Conservation (phyloP, 2,888 invertebrate species). For the Acronicta aceris region DNA sequence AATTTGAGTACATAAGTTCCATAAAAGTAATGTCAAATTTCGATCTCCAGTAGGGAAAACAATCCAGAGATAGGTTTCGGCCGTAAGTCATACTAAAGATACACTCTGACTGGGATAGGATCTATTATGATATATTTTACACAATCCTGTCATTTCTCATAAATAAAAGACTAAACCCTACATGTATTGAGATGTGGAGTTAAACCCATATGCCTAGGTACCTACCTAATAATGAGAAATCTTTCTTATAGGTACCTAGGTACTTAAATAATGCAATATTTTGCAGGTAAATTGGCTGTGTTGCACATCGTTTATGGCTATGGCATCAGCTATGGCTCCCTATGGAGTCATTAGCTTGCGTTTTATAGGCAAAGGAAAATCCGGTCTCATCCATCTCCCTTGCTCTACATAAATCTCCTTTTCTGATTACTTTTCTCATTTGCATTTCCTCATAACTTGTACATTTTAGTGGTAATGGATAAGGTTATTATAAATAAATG, state of each 20-base stretch:
- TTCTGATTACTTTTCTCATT: slow-evolving; percentile 13
- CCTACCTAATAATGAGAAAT: too few species aligned
- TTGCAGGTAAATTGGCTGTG: slow-evolving; percentile 12
- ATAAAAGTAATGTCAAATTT: too few species aligned
- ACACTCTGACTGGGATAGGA: too few species aligned
- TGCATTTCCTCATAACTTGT: background rate
- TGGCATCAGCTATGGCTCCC: slow-evolving; percentile 25
- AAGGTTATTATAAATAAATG: too few species aligned
- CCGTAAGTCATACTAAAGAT: too few species aligned
- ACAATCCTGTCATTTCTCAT: too few species aligned
- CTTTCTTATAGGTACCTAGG: background rate
- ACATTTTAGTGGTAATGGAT: slow-evolving; percentile 2
- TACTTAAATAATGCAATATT: background rate
- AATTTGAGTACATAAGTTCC: too few species aligned
- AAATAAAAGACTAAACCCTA: too few species aligned
- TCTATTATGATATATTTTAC: too few species aligned
- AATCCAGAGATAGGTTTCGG: too few species aligned
- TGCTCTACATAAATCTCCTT: slow-evolving; percentile 13
- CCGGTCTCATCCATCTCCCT: slow-evolving; percentile 31
- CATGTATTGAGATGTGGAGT: background rate
- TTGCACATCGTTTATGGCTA: slow-evolving; percentile 20
- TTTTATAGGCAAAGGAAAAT: slow-evolving; percentile 42
- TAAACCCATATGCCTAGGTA: background rate
- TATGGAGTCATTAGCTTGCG: slow-evolving; percentile 32
- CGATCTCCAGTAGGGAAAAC: too few species aligned